Conservation (phyloP, 92 coral and sea anemone genomes). For the Palythoa grandiflora region DNA sequence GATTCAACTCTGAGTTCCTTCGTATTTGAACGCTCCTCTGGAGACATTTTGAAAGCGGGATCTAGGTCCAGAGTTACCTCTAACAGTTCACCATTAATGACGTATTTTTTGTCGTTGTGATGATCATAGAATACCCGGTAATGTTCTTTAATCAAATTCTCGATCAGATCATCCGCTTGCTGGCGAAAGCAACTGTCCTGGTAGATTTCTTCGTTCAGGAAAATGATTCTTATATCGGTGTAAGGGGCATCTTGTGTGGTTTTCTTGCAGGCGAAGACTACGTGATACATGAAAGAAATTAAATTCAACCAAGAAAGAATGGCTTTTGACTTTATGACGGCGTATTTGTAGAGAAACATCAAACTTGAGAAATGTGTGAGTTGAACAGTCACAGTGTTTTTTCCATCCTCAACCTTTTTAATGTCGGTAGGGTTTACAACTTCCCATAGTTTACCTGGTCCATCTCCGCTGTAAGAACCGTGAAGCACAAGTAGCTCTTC, state of each 20-base stretch:
- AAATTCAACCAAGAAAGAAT: conserved; percentile 10
- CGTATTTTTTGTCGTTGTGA: neutral
- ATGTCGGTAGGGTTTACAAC: neutral
- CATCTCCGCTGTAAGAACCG: neutral
- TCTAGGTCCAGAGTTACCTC: neutral
- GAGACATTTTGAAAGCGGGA: neutral
- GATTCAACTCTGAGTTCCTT: conserved; percentile 11
- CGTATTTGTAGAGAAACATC: neutral
- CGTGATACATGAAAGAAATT: neutral
- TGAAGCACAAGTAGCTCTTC: no score
- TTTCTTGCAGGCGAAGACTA: neutral
- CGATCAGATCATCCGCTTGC: neutral
- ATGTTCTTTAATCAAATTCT: neutral
- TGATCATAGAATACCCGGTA: neutral
- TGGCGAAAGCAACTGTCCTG: neutral
- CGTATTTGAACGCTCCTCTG: neutral
- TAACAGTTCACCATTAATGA: neutral
- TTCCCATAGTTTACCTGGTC: conserved; percentile 10
- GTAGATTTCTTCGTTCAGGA: conserved; percentile 20
- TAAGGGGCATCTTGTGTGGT: neutral
- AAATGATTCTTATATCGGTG: neutral
- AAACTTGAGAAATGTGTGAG: conserved; percentile 14
- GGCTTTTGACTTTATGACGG: neutral
- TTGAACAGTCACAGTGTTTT: neutral
- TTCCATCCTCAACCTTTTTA: neutral